phyloP scores from a whole-genome alignment of 1,140 invertebrate species.

The Mesaphorura yosii region DNA sequence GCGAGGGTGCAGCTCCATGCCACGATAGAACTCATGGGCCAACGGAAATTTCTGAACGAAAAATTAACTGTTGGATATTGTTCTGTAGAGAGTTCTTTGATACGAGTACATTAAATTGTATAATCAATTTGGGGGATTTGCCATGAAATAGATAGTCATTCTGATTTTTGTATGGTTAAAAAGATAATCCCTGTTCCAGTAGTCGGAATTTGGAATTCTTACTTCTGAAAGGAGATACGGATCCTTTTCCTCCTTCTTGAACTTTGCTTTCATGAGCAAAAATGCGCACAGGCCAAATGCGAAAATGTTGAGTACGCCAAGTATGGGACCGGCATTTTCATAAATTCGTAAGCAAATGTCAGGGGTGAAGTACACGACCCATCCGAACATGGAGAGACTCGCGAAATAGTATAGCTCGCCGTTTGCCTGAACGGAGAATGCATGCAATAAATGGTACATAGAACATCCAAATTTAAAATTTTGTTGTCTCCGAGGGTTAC shows the following conservation, averaged over 20 bases:
- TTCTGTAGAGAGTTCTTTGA: too few species aligned
- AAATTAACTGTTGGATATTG: neutral
- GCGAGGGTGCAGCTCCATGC: constrained; percentile 46
- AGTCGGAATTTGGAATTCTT: too few species aligned
- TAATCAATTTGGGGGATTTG: too few species aligned
- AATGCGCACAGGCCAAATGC: constrained; percentile 42
- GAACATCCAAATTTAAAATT: neutral
- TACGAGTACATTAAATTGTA: too few species aligned
- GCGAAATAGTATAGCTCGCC: constrained; percentile 43
- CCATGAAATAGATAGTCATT: too few species aligned
- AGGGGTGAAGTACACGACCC: constrained; percentile 32
- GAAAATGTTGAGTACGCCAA: constrained; percentile 42
- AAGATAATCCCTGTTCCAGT: too few species aligned
- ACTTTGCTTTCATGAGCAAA: constrained; percentile 39
- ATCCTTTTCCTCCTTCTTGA: constrained; percentile 32
- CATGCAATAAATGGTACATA: constrained; percentile 1
- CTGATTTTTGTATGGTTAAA: too few species aligned
- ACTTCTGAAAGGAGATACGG: constrained; percentile 21
- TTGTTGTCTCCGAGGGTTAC: constrained; percentile 21
- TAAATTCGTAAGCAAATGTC: constrained; percentile 36
- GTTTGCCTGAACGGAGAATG: constrained; percentile 37
- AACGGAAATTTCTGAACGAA: constrained; percentile 32
- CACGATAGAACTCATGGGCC: constrained; percentile 47
- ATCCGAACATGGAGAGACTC: constrained; percentile 36
- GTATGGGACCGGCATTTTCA: constrained; percentile 40